Evolutionary conservation across 2,888 invertebrate genomes (phyloP), one percentile per base, ranked within the genome.

Genomic region (Argynnis bischoffii): DNA sequence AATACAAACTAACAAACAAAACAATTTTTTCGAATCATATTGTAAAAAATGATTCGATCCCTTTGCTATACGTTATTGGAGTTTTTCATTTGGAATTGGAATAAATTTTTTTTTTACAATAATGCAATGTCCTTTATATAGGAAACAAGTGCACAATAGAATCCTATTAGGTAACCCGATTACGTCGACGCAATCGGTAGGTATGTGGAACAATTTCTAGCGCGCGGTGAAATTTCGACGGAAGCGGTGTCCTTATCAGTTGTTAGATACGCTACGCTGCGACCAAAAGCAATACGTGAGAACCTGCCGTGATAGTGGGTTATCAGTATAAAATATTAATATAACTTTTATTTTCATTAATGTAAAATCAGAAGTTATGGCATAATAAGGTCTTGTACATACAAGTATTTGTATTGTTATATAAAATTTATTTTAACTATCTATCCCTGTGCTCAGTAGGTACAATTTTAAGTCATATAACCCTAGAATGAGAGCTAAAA

Each of bases 191-290:
- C 56, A 64, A 66, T 64, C 61, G 46, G 18, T 64, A 63, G 53
- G 60, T 59, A 72, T 70, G 67, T 72, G 69, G 70, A 66, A 70
- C 74, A 74, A 73, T 75, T 76, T 77, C 75, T 74, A 72, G 54
- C 35, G 69, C 67, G 69, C 76, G 80, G 85, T 85, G 86, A 87
- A 89, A 87, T 83, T 81, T 75, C 81, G 81, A 74, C 89, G 90
- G 90, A 90, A 88, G 87, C 80, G 84, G 82, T 82, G 74, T 73
- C 87, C 88, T 88, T 89, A 90, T 90, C 90, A 83, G 86, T 77
- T 77, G 82, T 82, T 84, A 81, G 86, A 85, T 87, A 87, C 79
- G 80, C 74, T 77, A 75, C 80, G 81, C 75, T 76, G 79, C 75
- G 77, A 74, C 72, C 74, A 72, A 72, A 74, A 74, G 60, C 53